Percentiles rank a stretch among this genome's conserved stretches.
Evolutionary conservation across 2,113 vertebrate genomes (phyloP).

Genomic region (Okapia johnstoni): DNA sequence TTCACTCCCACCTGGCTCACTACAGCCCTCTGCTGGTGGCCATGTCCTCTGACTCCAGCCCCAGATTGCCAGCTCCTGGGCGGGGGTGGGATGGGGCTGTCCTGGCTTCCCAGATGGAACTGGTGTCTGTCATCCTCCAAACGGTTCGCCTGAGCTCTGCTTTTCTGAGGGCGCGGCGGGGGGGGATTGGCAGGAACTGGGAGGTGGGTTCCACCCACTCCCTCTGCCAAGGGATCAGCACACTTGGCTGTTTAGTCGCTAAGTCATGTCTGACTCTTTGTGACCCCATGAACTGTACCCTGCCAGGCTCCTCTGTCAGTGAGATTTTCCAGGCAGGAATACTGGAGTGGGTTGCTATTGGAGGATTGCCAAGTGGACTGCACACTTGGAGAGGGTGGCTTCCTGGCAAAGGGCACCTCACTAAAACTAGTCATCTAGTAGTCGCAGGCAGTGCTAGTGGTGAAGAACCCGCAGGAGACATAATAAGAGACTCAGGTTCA

Average conservation of each 20-base stretch:
- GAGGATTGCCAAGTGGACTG: background rate
- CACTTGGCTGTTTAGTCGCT: background rate
- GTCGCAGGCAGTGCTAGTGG: too few relatives aligned
- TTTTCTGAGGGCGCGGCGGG: background rate
- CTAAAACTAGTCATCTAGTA: background rate
- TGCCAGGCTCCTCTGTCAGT: background rate
- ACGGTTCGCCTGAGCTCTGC: background rate
- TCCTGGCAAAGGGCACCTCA: background rate
- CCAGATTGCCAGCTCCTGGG: background rate
- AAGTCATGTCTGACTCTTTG: background rate
- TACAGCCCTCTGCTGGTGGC: constrained; percentile 36
- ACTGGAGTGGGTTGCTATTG: background rate
- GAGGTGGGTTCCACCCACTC: background rate
- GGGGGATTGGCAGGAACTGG: background rate
- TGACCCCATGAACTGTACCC: background rate
- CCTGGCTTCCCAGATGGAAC: background rate
- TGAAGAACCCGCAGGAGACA: background rate
- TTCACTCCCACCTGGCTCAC: background rate
- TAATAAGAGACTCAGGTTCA: background rate
- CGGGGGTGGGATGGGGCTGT: background rate
- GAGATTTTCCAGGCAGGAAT: background rate
- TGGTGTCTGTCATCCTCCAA: background rate
- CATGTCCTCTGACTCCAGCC: background rate
- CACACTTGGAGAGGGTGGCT: background rate
- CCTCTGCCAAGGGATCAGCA: background rate